phyloP scores from a whole-genome alignment of 2,797 vertebrate species.

The Podarcis lilfordi region DNA sequence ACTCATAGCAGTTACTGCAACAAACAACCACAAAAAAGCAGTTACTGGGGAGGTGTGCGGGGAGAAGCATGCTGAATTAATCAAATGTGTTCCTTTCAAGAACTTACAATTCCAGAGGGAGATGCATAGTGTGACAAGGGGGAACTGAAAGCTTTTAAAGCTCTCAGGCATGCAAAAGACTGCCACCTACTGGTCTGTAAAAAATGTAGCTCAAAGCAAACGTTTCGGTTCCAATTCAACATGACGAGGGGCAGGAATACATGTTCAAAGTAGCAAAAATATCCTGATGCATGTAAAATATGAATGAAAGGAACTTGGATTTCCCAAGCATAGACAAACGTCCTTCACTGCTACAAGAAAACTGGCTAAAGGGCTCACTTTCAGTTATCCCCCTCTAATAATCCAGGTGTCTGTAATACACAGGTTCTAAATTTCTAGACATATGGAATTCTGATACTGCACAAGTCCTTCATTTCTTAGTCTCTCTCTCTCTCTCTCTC shows the following conservation, averaged over 20 bases:
- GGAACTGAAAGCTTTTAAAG: conserved; percentile 14
- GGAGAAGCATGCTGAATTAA: conserved; percentile 44
- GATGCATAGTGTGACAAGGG: background rate
- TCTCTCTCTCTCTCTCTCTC: too few species aligned
- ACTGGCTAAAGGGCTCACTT: background rate
- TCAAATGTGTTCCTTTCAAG: conserved; percentile 40
- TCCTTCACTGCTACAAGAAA: background rate
- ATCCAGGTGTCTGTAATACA: background rate
- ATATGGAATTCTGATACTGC: background rate
- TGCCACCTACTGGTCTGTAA: conserved; percentile 56
- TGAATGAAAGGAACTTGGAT: background rate
- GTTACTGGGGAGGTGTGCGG: background rate
- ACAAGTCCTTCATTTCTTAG: background rate
- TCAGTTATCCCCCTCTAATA: background rate
- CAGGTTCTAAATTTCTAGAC: background rate
- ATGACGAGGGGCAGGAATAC: background rate
- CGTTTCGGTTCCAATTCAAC: background rate
- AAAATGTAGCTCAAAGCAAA: conserved; percentile 25
- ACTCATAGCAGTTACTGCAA: conserved; percentile 43
- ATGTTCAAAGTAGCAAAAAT: background rate
- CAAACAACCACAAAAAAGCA: conserved; percentile 59
- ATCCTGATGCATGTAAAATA: background rate
- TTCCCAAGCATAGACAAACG: background rate
- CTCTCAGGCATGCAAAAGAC: conserved; percentile 12
- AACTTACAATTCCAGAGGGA: conserved; percentile 25